These are phyloP conservation scores for Microtus californicus DNA, from an alignment of 2,797 vertebrate species.

Conservation along the genomic window DNA sequence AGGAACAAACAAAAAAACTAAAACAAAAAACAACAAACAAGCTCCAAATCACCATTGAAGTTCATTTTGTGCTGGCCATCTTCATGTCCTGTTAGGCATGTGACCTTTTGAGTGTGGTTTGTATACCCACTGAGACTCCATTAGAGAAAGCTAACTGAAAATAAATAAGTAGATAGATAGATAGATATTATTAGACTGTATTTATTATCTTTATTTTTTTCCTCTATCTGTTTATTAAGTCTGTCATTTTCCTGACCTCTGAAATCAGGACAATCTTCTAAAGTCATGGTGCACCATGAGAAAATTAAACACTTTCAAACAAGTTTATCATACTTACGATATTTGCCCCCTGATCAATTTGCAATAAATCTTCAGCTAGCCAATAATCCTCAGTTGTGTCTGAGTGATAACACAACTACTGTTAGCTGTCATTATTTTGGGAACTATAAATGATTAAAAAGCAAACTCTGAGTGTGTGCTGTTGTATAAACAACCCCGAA, in stretches of 20 bases:
- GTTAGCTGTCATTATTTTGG: neutral
- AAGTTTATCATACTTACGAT: constrained; percentile 13
- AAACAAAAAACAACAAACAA: neutral
- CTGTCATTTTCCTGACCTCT: neutral
- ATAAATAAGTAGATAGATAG: no score
- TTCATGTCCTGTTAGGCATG: neutral
- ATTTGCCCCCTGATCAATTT: neutral
- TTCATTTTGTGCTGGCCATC: neutral
- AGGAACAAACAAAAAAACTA: neutral
- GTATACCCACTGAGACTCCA: neutral
- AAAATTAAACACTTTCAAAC: neutral
- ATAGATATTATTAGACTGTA: neutral
- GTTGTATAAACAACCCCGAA: neutral
- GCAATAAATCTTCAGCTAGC: constrained; percentile 23
- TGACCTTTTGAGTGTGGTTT: neutral
- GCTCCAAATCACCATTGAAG: neutral
- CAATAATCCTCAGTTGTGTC: neutral
- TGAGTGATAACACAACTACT: neutral
- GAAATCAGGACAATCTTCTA: neutral
- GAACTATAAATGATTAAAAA: neutral
- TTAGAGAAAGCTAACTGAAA: neutral
- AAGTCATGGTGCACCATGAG: neutral
- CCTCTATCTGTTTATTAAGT: neutral
- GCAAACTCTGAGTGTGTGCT: neutral
- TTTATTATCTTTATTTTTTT: neutral